Conservation (phyloP, 2,888 invertebrate species). For the Melieria omissa region DNA sequence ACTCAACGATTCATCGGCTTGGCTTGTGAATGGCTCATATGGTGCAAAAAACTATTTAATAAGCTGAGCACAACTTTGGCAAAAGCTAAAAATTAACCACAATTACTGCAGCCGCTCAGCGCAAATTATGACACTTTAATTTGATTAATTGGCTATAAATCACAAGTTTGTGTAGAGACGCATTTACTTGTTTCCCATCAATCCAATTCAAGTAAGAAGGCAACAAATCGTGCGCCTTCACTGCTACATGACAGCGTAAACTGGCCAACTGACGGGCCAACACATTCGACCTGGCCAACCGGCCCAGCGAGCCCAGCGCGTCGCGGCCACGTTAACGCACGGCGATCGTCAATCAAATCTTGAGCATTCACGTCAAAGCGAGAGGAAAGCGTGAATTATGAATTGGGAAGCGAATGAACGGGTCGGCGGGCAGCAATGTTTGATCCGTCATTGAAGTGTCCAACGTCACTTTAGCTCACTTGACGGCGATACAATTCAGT, state of each 20-base stretch:
- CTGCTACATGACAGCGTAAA: too few species aligned
- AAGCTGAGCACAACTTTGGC: too few species aligned
- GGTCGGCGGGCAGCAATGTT: not conserved
- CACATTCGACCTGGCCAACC: slow-evolving; percentile 24
- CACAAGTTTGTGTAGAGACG: slow-evolving; percentile 41
- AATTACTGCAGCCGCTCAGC: slow-evolving; percentile 30
- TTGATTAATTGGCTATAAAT: slow-evolving; percentile 61
- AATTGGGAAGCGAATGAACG: slow-evolving; percentile 21
- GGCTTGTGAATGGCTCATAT: too few species aligned
- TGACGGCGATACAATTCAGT: not conserved
- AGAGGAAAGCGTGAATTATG: slow-evolving; percentile 39
- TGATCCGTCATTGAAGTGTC: slow-evolving; percentile 27
- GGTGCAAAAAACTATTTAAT: too few species aligned
- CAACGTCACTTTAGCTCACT: slow-evolving; percentile 7
- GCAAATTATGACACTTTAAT: slow-evolving; percentile 58
- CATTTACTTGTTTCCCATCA: slow-evolving; percentile 16
- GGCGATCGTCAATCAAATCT: slow-evolving; percentile 39
- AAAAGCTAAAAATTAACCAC: slow-evolving; percentile 17
- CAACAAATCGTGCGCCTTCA: not conserved
- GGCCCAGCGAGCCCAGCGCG: not conserved
- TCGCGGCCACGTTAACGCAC: slow-evolving; percentile 37
- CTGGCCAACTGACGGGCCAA: too few species aligned
- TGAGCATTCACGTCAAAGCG: slow-evolving; percentile 37
- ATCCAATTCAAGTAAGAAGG: slow-evolving; percentile 3
- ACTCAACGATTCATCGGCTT: too few species aligned